Conservation (phyloP, 2,797 vertebrate genomes). For the Crenuchus spilurus region DNA sequence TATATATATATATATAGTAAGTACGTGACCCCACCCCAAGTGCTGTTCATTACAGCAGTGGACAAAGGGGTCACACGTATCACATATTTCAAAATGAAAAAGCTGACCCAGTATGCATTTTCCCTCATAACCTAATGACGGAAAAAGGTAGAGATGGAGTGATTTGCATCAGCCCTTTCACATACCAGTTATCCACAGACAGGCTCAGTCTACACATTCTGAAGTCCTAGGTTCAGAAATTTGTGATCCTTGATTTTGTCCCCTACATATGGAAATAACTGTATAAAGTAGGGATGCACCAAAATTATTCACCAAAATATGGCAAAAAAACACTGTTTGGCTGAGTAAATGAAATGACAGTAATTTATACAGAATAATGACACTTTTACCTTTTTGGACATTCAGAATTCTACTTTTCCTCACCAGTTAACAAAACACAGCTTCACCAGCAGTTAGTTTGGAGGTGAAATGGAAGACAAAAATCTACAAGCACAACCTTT, state of each 20-base stretch:
- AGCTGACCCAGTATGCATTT: background rate
- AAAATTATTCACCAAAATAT: no score
- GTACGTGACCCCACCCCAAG: background rate
- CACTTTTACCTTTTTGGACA: no score
- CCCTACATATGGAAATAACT: no score
- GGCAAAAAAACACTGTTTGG: no score
- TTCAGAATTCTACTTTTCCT: no score
- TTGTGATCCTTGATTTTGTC: background rate
- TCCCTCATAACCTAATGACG: background rate
- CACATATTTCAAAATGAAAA: background rate
- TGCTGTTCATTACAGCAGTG: background rate
- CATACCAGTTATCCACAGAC: background rate
- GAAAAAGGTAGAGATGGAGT: background rate
- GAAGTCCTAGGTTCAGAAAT: background rate
- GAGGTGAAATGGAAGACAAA: background rate
- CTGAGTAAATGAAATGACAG: no score
- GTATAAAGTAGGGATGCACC: no score
- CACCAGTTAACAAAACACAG: no score
- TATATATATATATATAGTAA: background rate
- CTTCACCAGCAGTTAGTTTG: no score
- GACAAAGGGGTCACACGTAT: background rate
- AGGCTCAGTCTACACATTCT: background rate
- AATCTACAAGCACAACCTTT: no score
- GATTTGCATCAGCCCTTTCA: background rate
- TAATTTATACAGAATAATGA: no score